Percentiles rank a stretch among this genome's conserved stretches.
Evolutionary conservation across 2,113 vertebrate genomes (phyloP).

Genomic region (Odocoileus hemionus): DNA sequence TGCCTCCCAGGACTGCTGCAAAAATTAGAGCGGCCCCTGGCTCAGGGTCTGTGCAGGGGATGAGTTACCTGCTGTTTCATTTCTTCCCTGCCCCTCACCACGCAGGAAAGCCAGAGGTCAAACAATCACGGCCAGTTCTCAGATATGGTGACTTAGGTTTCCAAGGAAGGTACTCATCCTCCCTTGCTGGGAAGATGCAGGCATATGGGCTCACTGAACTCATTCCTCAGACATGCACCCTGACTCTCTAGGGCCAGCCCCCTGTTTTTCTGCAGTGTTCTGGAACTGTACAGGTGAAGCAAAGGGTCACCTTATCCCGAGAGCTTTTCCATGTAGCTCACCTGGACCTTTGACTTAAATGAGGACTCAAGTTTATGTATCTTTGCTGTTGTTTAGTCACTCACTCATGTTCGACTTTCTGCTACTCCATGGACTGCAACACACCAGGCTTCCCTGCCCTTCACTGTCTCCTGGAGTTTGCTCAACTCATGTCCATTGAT

Average conservation of each 20-base stretch:
- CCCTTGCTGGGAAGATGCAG: neutral
- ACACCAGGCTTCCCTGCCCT: neutral
- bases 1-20: neutral
- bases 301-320: rapidly evolving
- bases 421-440: rapidly evolving
- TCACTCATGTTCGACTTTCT: rapidly evolving
- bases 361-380: neutral
- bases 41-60: neutral
- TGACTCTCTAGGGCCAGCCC: neutral
- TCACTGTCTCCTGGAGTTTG: neutral
- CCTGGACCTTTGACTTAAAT: neutral
- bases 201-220: neutral
- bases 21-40: neutral
- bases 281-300: no score
- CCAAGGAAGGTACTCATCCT: neutral
- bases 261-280: neutral
- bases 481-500: neutral
- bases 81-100: neutral
- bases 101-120: neutral
- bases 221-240: neutral
- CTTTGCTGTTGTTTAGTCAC: neutral
- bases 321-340: neutral
- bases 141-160: neutral
- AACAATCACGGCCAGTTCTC: neutral
- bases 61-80: no score